Evolutionary conservation across 2,113 vertebrate species (phyloP).

Genomic region (Gyps fulvus): DNA sequence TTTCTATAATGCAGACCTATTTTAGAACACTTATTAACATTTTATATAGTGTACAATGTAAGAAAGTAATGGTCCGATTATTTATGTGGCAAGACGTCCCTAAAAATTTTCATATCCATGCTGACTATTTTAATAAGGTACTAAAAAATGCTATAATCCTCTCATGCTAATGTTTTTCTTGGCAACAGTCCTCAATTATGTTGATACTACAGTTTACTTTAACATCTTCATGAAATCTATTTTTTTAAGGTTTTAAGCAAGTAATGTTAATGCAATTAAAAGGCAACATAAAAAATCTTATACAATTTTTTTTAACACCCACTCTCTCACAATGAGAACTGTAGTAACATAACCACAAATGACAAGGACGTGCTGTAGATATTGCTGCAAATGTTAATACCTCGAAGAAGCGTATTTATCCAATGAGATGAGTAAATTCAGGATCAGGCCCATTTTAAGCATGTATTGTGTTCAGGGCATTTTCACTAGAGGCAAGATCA

Average conservation of each 20-base stretch:
- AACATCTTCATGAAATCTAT: not conserved
- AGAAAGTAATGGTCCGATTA: slow-evolving; percentile 38
- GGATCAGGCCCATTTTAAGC: not conserved
- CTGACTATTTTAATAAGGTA: slow-evolving; percentile 35
- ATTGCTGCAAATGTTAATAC: accelerated
- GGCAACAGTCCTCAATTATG: not conserved
- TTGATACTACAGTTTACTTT: not conserved
- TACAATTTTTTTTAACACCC: not conserved
- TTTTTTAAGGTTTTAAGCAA: not conserved
- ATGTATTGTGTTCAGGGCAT: accelerated
- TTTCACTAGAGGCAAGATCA: not conserved
- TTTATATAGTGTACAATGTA: slow-evolving; percentile 44
- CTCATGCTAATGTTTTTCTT: not conserved
- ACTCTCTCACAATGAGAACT: accelerated
- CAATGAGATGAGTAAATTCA: not conserved
- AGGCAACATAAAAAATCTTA: not conserved
- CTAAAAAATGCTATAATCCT: not conserved
- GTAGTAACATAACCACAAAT: not conserved
- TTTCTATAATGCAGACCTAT: not conserved
- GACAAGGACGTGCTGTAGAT: accelerated
- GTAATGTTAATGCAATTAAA: not conserved
- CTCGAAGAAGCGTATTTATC: accelerated
- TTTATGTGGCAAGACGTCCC: slow-evolving; percentile 35
- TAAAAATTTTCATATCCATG: slow-evolving; percentile 18
- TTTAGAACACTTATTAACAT: slow-evolving; percentile 58